Percentiles rank a stretch among this genome's conserved stretches.
These are phyloP conservation scores for Zele albiditarsus DNA, from an alignment of 2,888 invertebrate species.

Conservation along the genomic window DNA sequence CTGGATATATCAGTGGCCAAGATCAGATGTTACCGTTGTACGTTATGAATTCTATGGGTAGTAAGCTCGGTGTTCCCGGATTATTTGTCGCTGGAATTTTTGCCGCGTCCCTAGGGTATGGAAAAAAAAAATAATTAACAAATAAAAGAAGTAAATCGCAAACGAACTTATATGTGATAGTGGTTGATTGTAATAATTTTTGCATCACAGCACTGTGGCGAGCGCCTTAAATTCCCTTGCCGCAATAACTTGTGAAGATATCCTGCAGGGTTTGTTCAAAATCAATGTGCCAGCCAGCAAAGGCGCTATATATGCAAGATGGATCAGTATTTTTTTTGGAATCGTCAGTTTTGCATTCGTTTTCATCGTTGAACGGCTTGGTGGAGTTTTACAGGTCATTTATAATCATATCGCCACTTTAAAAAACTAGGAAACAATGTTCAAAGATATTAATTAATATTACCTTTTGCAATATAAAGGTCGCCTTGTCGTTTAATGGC, in stretches of 20 bases:
- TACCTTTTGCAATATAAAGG: conserved; percentile 66
- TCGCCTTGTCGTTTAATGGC: conserved; percentile 90
- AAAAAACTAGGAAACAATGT: background rate
- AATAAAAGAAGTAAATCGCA: background rate
- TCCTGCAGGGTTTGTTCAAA: conserved; percentile 82
- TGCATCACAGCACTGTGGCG: conserved; percentile 87
- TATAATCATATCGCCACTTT: background rate
- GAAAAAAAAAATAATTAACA: conserved; percentile 51
- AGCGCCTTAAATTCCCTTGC: conserved; percentile 95
- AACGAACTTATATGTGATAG: background rate
- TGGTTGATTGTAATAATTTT: conserved; percentile 2
- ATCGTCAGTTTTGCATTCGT: conserved; percentile 85
- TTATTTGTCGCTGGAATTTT: conserved; percentile 97
- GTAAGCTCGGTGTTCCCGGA: conserved; percentile 86
- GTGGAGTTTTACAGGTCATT: conserved; percentile 86
- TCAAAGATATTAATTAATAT: background rate
- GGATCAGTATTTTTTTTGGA: conserved; percentile 83
- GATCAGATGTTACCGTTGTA: conserved; percentile 92
- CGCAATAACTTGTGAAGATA: conserved; percentile 92
- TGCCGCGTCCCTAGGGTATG: conserved; percentile 93
- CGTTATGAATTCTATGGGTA: conserved; percentile 88
- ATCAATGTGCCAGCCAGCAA: conserved; percentile 82
- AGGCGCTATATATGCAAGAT: conserved; percentile 83
- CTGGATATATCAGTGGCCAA: conserved; percentile 79
- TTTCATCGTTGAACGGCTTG: conserved; percentile 89